Evolutionary conservation across 2,888 invertebrate species (phyloP), one percentile per base, ranked within the genome.

Genomic region (Lamellibrachia satsuma): DNA sequence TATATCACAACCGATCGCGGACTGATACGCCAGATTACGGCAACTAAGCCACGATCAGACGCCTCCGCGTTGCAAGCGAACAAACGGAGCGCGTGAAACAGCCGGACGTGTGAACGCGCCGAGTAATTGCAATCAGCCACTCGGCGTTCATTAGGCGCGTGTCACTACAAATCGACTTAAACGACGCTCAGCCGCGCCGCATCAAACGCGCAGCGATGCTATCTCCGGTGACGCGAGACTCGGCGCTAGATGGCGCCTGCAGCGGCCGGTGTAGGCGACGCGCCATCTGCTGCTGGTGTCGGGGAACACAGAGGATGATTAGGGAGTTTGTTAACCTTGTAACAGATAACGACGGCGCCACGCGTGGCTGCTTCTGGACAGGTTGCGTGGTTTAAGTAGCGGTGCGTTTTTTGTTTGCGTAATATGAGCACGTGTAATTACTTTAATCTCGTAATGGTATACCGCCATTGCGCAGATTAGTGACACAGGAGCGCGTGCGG

Each of bases 151-250:
- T 75, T 75, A 75, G 75, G 22, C 15, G 22, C 6, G 22, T 75
- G 75, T 75, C 75, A n/a, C 75, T 75, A 22, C 75, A 75, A 75
- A 75, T 75, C 75, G 75, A 75, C 75, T 75, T 75, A 75, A 75
- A 75, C 75, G 75, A 75, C 75, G 22, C 75, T 6, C 7, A 4
- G 22, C 75, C 75, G 75, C 75, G 75, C 75, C 75, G n/a, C 75
- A 22, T 75, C 75, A 75, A 75, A 75, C 75, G 22, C 22, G 75
- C 22, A 4, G 75, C 22, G 75, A 75, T 75, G 75, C 22, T 75
- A 75, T 75, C 75, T 75, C 75, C 6, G 15, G 75, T 75, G 75
- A 75, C 75, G 75, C 75, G 75, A 75, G 75, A 75, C 75, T 75
- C 75, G 75, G 22, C 75, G 75, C 75, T 75, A 75, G 75, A 22